Base-by-base conservation (phyloP, 2,888 invertebrate genomes). In the Acronicta alni region DNA sequence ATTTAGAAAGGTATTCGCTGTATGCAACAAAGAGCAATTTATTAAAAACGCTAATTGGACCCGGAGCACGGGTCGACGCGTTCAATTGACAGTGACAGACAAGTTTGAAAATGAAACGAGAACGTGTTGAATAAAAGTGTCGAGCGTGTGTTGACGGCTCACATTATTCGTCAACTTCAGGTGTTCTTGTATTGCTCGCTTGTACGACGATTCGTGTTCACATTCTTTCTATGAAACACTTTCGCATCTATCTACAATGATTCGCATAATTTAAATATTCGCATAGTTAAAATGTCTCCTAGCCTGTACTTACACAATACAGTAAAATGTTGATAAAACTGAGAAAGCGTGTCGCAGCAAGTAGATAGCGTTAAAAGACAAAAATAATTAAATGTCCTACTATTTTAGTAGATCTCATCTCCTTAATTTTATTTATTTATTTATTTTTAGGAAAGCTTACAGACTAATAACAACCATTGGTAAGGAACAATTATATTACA, bases 21-120 rank as follows among this genome's bases (percentile, higher is more conserved):
- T 68, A 63, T 63, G 63, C 58, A 66, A 61, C 58, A 48, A 41
- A 70, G 72, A 69, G 58, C 69, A 69, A 64, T 78, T 78, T 75
- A 75, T 78, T 78, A 75, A 78, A 75, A 72, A 55, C 76, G 60
- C 60, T 78, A 76, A 78, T 76, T 78, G 79, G 69, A 58, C 59
- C 57, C 61, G 38, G 68, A 64, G 62, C 62, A 51, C 60, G 56
- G 68, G 47, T 60, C 57, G 66, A 43, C 57, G 65, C 58, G 66
- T 65, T 61, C 76, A 57, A 62, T 69, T 60, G 58, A 75, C 66
- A 69, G 53, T 62, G 72, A 65, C 66, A 56, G 63, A 64, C 62
- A 77, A 67, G 62, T 67, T 74, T 65, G 60, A 61, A 64, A 77
- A 77, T 77, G 71, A 67, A 71, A 75, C 56, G 57, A 44, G 61